Evolutionary conservation across 1,140 invertebrate genomes (phyloP), one percentile per base, ranked within the genome.

Genomic region (Drosophila seguyi): DNA sequence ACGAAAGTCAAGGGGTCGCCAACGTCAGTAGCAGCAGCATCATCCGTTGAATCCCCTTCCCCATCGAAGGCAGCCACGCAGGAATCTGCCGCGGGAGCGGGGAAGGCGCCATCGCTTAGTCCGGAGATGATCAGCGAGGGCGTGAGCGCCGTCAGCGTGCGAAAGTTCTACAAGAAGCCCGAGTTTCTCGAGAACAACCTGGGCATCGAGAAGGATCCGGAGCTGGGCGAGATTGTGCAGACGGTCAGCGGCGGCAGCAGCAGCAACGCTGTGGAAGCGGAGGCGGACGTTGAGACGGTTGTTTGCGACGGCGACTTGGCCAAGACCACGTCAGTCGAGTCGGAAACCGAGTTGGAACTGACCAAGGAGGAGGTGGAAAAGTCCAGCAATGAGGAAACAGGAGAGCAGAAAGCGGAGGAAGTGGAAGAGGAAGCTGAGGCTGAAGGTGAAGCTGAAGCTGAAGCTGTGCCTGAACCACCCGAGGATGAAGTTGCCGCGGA

Each of bases 181-280:
- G 88, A 92, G 50, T 93, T 93, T n/a, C 61, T 93, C 11, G 92
- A 91, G 56, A 93, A 93, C 73, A 93, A 93, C 74, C 58, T 92
- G 57, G 92, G 92, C 29, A 93, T 93, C 31, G 92, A 93, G 50
- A 79, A 93, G 56, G 92, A 93, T 68, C 92, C 92, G 1, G 92
- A 93, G 61, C 58, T 93, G 16, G 91, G 92, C 14, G 92, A 93
- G 52, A 93, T 93, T 60, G 91, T 93, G 10, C 91, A 93, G 57
- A 87, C 84, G 20, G 90, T 72, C 5, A 81, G 71, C 41, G 69
- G 72, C 31, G 60, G 11, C n/a, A 31, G 69, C 42, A 75, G 68
- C 22, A 77, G 16, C 25, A 48, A 68, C 8, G 31, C 62, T 4
- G 45, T 50, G 14, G 39, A 42, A 22, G 25, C n/a, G 5, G 38